A percentile compares a stretch with the other conserved stretches of the same genome.
phyloP scores from a whole-genome alignment of 2,113 vertebrate species.

The Gobio gobio region DNA sequence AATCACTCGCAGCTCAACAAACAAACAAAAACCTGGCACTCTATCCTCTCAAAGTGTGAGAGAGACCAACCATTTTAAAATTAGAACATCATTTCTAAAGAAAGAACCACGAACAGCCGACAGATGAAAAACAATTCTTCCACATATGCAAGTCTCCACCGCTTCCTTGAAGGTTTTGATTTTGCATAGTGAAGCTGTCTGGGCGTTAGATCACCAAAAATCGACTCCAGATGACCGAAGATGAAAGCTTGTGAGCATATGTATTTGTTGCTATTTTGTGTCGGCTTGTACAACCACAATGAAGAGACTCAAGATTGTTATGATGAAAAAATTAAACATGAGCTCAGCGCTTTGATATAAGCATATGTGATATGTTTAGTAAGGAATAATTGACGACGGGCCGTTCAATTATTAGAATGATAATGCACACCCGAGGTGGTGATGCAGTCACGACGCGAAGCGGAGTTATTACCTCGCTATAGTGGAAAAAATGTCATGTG shows the following conservation, averaged over 20 bases:
- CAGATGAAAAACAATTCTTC: neutral
- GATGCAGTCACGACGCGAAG: too few relatives aligned
- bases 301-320: neutral
- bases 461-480: too few relatives aligned
- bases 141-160: slow-evolving; percentile 1
- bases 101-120: neutral
- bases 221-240: slow-evolving; percentile 33
- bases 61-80: neutral
- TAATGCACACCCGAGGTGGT: too few relatives aligned
- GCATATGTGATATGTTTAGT: neutral
- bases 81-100: neutral
- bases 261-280: neutral
- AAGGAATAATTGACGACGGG: too few relatives aligned
- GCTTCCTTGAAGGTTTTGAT: neutral
- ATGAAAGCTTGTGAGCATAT: slow-evolving; percentile 6
- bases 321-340: slow-evolving; percentile 1
- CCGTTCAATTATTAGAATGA: too few relatives aligned
- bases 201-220: neutral
- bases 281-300: slow-evolving; percentile 7
- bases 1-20: neutral
- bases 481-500: too few relatives aligned
- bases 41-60: too few relatives aligned
- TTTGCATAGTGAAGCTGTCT: slow-evolving; percentile 8
- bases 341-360: neutral
- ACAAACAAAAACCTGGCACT: slow-evolving; percentile 5